Base-by-base conservation (phyloP, 2,888 invertebrate species). In the Hermaeophaga mercurialis region DNA sequence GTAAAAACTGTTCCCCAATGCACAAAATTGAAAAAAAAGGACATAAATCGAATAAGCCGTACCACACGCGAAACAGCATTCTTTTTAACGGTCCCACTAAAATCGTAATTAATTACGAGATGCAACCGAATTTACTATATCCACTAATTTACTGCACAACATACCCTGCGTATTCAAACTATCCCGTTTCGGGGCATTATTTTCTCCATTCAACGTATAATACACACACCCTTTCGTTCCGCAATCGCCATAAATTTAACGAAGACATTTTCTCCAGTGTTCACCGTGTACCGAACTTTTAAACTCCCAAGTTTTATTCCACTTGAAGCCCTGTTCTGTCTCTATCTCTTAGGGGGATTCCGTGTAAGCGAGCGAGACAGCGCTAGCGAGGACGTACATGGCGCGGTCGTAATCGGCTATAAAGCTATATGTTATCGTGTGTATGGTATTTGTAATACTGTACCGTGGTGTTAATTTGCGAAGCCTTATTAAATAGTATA, bases 401-500 rank as follows among this genome's bases (percentile, higher is more conserved):
- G 34, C 44, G 56, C 24, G 45, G 58, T 49, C 45, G 65, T 65
- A 66, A 71, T 71, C 70, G 70, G 66, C 70, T 71, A 70, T 71
- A 70, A 69, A 71, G 73, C 73, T 70, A 72, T 74, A 73, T 66
- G 73, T 74, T 74, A 74, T 72, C 72, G 70, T 72, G 73, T 72
- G 71, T 75, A 73, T 74, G 75, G 76, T 75, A 76, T 76, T 75
- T 72, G 74, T 75, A 76, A 76, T 76, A 68, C 67, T 67, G 67
- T 67, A 66, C 69, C 70, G 72, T 70, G 72, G 73, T 73, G 75
- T 76, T 77, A 77, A 77, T 76, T 75, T 75, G 73, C 72, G 68
- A 68, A 64, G 66, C 75, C 75, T 77, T 77, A 77, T 77, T 77
- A 77, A 77, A 77, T 77, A 76, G 74, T 77, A 77, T 77, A 77